These are phyloP conservation scores for Platyura marginata DNA, from an alignment of 1,140 invertebrate species.

Conservation along the genomic window DNA sequence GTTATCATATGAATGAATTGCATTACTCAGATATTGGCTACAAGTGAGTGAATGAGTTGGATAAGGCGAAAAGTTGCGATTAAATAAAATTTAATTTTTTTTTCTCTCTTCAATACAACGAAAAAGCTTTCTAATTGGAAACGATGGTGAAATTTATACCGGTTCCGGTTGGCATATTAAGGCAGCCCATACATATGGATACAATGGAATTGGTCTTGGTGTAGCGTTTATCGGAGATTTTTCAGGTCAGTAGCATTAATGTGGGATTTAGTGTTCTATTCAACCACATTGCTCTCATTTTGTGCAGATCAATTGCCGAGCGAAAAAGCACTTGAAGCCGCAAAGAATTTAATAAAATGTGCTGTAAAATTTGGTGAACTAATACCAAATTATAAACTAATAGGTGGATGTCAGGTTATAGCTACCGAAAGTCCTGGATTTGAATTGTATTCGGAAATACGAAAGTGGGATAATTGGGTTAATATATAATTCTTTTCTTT, in stretches of 20 bases:
- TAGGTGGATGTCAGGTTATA: slow-evolving; percentile 39
- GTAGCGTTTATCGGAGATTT: slow-evolving; percentile 54
- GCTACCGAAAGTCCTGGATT: slow-evolving; percentile 40
- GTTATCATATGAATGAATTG: slow-evolving; percentile 14
- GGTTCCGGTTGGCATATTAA: slow-evolving; percentile 52
- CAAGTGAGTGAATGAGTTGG: slow-evolving; percentile 13
- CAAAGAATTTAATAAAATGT: slow-evolving; percentile 37
- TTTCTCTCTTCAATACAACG: slow-evolving; percentile 9
- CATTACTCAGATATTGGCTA: slow-evolving; percentile 17
- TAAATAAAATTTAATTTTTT: slow-evolving; percentile 3
- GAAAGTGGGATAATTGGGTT: slow-evolving; percentile 23
- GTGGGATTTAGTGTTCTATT: background rate
- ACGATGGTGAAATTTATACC: slow-evolving; percentile 59
- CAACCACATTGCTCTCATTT: slow-evolving; percentile 1
- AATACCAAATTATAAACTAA: slow-evolving; percentile 32
- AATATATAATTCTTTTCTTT: no score
- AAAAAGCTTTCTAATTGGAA: slow-evolving; percentile 61
- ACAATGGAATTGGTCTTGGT: slow-evolving; percentile 42
- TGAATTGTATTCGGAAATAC: slow-evolving; percentile 33
- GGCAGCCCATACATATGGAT: slow-evolving; percentile 48
- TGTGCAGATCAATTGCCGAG: slow-evolving; percentile 35
- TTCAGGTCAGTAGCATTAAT: background rate
- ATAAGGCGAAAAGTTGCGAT: background rate
- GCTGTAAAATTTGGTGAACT: slow-evolving; percentile 36
- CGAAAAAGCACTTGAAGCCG: slow-evolving; percentile 30